Percentiles rank a stretch among this genome's conserved stretches.
phyloP scores from a whole-genome alignment of 30 jellyfish, hydroid and myxozoan species.

The Nemopilema nomurai region DNA sequence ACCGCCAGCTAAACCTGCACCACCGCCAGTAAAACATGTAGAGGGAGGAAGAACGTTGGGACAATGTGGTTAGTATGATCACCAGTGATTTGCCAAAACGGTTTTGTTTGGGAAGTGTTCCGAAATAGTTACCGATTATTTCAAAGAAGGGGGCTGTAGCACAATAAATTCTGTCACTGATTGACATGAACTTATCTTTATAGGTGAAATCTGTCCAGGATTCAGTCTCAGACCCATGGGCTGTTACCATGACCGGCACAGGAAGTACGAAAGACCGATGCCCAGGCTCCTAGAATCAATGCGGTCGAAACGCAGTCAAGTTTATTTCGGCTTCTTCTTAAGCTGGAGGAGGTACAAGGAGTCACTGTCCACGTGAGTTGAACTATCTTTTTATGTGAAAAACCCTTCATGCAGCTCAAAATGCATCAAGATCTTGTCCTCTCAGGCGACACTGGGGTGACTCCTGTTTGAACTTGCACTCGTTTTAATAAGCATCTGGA shows the following conservation, averaged over 20 bases:
- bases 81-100: neutral
- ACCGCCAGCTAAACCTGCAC: neutral
- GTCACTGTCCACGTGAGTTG: neutral
- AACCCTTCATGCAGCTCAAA: too few species aligned
- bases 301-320: slow-evolving; percentile 3
- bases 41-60: neutral
- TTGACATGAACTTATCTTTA: neutral
- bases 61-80: neutral
- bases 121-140: neutral
- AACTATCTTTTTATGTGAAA: too few species aligned
- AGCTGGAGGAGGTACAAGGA: neutral
- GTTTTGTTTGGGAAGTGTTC: neutral
- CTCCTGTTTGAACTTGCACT: too few species aligned
- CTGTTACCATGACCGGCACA: slow-evolving; percentile 8
- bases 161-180: neutral
- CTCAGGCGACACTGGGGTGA: too few species aligned
- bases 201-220: neutral
- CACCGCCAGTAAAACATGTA: slow-evolving; percentile 2
- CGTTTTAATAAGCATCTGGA: too few species aligned
- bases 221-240: neutral
- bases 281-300: slow-evolving; percentile 4
- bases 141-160: neutral
- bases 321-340: neutral
- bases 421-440: too few species aligned
- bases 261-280: neutral